Evolutionary conservation across 2,888 invertebrate genomes (phyloP), one percentile per base, ranked within the genome.

Genomic region (Patella caerulea): DNA sequence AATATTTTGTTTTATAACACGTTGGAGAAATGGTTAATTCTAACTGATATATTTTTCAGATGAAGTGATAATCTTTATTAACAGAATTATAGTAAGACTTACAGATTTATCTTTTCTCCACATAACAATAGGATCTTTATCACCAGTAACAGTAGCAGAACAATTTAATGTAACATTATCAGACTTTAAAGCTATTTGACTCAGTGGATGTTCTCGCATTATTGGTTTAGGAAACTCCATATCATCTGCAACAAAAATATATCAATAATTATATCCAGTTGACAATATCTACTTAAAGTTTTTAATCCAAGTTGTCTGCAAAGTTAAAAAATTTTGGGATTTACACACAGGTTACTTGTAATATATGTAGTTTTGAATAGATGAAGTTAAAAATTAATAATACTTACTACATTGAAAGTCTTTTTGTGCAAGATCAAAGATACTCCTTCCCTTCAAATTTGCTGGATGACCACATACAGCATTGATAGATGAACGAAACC

Each of bases 171-270:
- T 95, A 11, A 96, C 94, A 87, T 96, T 96, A 80, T 95, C 95
- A n/a, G 96, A 96, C 92, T 96, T 96, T 78, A 97, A 94, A n/a
- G 96, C 96, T 89, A 96, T 94, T 92, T 96, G 95, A 75, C 95
- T 94, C 86, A 94, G 94, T 0, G 97, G 97, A 88, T 96, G 95
- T 88, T 95, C 95, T 54, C 95, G 94, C 75, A 98, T 94, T 85
- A 95, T 94, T 3, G 98, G 98, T 90, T 96, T 96, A 5, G 96
- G 96, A 81, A 95, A 95, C 91, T 96, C 96, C 85, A 85, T 84
- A 76, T 95, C 94, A 79, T 95, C 94, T 93, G 88, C 17, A 85
- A 85, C 74, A 77, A 65, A 59, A 70, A 75, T 29, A 78, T 17
- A 55, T 29, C 24, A 72, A 17, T n/a, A 45, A 45, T 9, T 45